Conservation (phyloP, 2,113 vertebrate genomes). For the Ctenodactylus gundi region DNA sequence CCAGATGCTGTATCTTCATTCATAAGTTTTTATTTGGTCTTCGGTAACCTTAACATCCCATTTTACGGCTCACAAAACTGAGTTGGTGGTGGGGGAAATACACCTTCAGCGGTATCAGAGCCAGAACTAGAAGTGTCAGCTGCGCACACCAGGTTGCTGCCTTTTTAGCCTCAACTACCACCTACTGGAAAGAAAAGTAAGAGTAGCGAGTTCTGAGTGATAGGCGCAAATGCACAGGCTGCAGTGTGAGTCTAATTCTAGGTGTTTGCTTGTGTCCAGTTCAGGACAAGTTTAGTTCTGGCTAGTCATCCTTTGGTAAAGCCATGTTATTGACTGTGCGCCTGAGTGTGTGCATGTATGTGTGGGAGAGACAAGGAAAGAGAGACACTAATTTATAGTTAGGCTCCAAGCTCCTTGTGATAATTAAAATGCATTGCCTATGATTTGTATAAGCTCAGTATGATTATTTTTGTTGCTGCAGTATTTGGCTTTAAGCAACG, state of each 20-base stretch:
- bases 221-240: slow-evolving; percentile 1
- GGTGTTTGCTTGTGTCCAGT: background rate
- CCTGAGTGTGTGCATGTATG: background rate
- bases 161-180: slow-evolving; percentile 31
- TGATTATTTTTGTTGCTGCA: slow-evolving; percentile 69
- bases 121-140: slow-evolving; percentile 47
- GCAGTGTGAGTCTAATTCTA: background rate
- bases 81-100: background rate
- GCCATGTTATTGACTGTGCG: background rate
- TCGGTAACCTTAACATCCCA: background rate
- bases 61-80: slow-evolving; percentile 5
- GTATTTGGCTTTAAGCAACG: slow-evolving; percentile 70
- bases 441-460: background rate
- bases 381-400: slow-evolving; percentile 6
- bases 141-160: background rate
- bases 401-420: slow-evolving; percentile 49
- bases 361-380: too few relatives aligned
- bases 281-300: background rate
- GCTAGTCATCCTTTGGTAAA: background rate
- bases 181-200: slow-evolving; percentile 20
- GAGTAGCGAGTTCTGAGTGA: background rate
- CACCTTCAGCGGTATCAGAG: slow-evolving; percentile 1
- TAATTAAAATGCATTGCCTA: slow-evolving; percentile 51
- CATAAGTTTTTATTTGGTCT: background rate
- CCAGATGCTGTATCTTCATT: background rate